A percentile compares a stretch with the other conserved stretches of the same genome.
Evolutionary conservation across 2,888 invertebrate species (phyloP).

Genomic region (Apamea anceps): DNA sequence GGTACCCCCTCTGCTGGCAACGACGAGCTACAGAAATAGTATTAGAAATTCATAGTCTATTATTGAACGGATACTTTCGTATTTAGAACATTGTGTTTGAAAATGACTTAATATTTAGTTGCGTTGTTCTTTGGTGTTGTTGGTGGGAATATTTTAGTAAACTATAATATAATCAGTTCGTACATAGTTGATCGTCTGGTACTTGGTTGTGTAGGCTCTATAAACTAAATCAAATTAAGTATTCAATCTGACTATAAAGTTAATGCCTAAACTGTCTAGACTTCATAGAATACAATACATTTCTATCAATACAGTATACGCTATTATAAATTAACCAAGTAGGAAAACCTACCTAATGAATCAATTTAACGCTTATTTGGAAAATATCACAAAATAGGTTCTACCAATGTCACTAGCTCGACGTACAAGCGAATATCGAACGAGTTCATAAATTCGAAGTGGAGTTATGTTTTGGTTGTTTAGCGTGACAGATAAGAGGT

Average conservation of each 20-base stretch:
- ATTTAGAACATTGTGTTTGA: conserved; percentile 78
- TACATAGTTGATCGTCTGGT: background rate
- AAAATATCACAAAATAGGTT: background rate
- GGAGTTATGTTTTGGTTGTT: conserved; percentile 26
- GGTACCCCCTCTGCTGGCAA: conserved; percentile 74
- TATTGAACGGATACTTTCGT: conserved; percentile 81
- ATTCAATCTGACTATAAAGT: background rate
- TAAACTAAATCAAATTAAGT: background rate
- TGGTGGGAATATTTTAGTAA: background rate
- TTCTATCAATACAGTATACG: background rate
- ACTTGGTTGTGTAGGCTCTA: background rate
- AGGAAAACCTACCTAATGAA: background rate
- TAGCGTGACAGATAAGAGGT: conserved; percentile 66
- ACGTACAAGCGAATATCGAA: conserved; percentile 15
- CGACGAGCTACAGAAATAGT: conserved; percentile 83
- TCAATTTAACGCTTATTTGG: background rate
- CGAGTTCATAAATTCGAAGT: conserved; percentile 52
- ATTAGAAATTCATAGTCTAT: conserved; percentile 85
- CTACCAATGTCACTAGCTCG: background rate
- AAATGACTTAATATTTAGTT: conserved; percentile 54
- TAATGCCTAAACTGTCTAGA: background rate
- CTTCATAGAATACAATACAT: background rate
- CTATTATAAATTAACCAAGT: background rate
- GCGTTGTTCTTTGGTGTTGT: conserved; percentile 9
- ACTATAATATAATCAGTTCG: background rate